phyloP scores from a whole-genome alignment of 2,888 invertebrate genomes.

The Tinea trinotella region DNA sequence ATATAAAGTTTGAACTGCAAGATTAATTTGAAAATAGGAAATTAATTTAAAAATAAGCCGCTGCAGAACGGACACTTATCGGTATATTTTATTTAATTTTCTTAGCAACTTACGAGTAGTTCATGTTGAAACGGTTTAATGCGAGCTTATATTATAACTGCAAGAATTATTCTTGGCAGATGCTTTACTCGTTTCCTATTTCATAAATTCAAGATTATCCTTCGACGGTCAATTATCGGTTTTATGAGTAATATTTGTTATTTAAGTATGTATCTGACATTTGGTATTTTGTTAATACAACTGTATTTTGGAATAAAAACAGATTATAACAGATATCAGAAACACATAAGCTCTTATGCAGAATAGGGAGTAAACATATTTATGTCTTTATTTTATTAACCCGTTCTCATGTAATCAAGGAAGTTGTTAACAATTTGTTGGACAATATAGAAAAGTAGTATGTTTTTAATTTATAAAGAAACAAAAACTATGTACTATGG shows the following conservation, averaged over 20 bases:
- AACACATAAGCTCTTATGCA: slow-evolving; percentile 31
- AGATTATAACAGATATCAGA: slow-evolving; percentile 38
- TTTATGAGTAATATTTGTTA: slow-evolving; percentile 29
- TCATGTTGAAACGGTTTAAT: neutral
- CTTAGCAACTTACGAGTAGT: too few species aligned
- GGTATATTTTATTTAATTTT: too few species aligned
- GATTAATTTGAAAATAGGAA: neutral
- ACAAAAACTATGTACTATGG: too few species aligned
- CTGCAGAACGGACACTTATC: neutral
- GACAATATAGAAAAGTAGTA: neutral
- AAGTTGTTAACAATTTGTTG: slow-evolving; percentile 9
- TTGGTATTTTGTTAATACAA: slow-evolving; percentile 26
- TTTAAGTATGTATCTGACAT: slow-evolving; percentile 35
- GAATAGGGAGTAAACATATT: slow-evolving; percentile 29
- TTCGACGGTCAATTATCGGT: neutral
- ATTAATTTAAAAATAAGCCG: neutral
- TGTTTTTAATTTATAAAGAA: neutral
- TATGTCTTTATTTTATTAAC: slow-evolving; percentile 31
- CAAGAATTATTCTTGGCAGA: slow-evolving; percentile 4
- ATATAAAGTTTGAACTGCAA: neutral
- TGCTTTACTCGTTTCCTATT: slow-evolving; percentile 29
- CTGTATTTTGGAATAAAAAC: slow-evolving; percentile 24
- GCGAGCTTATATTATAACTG: neutral
- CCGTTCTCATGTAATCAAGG: slow-evolving; percentile 22
- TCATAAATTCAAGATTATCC: slow-evolving; percentile 37